Base-by-base conservation (phyloP, 2,888 invertebrate species). In the Sepiola atlantica region DNA sequence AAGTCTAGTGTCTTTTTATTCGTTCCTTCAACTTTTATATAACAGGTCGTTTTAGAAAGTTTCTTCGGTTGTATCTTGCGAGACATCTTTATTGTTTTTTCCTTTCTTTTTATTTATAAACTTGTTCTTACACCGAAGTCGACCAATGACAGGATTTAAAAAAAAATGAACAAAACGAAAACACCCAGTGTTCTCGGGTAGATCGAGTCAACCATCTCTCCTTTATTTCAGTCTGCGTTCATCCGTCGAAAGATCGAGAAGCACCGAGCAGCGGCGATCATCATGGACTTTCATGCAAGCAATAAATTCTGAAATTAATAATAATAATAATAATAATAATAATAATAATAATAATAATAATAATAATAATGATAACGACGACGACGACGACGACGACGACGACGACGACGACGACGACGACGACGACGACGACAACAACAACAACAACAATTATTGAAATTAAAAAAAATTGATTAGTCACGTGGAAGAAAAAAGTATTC, bases 221-320 rank as follows among this genome's bases (percentile, higher is more conserved):
- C 12, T 92, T 55, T 92, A 92, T 35, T 92, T 92, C 54, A 55
- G 28, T 28, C 45, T 92, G 21, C 92, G 92, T n/a, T 92, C 55
- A 32, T 92, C 92, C 28, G 92, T 45, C 45, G 92, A 92, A 45
- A 92, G n/a, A 45, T 92, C 92, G 18, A 92, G 54, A 24, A 45
- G 45, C 20, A 92, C 92, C 4, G 92, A 92, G n/a, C 92, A 92
- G n/a, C 92, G 35, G 24, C 92, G 92, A 28, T 92, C 92, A 92
- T 92, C 92, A 92, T 92, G 92, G 28, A 55, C 93, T 55, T 61
- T 93, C 28, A 93, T 32, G 35, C 93, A 93, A 61, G 93, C 93
- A 21, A 93, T 93, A 32, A 93, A 93, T 61, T 93, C 93, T 93
- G 61, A n/a, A 93, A 93, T 55, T 16, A 20, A 61, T 55, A 57